Percentiles rank a stretch among this genome's conserved stretches.
Evolutionary conservation across 1,140 invertebrate genomes (phyloP).

Genomic region (Pogonus chalceus): DNA sequence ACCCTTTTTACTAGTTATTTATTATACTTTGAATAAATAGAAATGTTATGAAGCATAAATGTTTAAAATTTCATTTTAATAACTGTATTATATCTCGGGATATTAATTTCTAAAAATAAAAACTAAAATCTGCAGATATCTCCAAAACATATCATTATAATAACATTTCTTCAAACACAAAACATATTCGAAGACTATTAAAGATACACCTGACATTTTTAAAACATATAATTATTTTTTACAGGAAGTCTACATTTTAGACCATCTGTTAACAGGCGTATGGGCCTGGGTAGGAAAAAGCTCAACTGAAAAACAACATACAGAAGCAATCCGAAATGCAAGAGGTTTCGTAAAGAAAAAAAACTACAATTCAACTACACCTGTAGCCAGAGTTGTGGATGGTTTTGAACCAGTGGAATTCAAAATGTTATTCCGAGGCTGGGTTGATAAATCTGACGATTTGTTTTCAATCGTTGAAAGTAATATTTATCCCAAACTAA

Average conservation of each 20-base stretch:
- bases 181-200: neutral
- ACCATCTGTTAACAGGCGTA: constrained; percentile 74
- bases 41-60: no score
- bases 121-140: no score
- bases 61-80: no score
- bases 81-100: no score
- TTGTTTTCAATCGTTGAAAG: neutral
- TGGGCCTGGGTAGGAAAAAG: constrained; percentile 88
- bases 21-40: no score
- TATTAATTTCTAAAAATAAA: no score
- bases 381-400: constrained; percentile 70
- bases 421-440: constrained; percentile 67
- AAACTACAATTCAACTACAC: constrained; percentile 54
- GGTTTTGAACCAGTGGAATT: constrained; percentile 80
- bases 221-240: constrained; percentile 17
- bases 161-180: no score
- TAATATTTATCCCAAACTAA: neutral
- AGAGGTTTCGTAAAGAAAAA: constrained; percentile 81
- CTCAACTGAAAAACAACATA: constrained; percentile 55
- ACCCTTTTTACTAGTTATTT: no score
- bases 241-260: constrained; percentile 77
- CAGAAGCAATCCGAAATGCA: constrained; percentile 73
- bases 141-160: no score
- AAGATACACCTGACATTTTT: neutral
- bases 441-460: constrained; percentile 45